Evolutionary conservation across 2,797 vertebrate species (phyloP), one percentile per base, ranked within the genome.

Genomic region (Thamnophis elegans): DNA sequence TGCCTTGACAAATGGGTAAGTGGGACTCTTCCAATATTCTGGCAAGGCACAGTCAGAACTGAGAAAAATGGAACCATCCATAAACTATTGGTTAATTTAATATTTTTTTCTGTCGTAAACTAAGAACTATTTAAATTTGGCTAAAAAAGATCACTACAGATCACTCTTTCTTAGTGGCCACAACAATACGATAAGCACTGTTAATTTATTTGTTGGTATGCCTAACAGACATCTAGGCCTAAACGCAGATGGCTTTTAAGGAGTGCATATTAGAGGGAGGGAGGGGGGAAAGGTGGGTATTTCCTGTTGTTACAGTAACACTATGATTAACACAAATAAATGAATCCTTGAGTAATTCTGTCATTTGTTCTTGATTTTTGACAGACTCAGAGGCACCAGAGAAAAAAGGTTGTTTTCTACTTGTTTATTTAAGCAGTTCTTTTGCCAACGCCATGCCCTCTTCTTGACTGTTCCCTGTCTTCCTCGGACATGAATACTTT

Each of bases 371-470:
- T 96, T 94, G 89, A 58, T 91, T 95, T 95, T 94, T 94, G 93
- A 94, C 94, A 94, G 94, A 95, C 93, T 92, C 58, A 54, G 51
- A 93, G 94, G 93, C 95, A 95, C 92, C 89, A 0, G 90, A 90
- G 89, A 95, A 7, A 93, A 88, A 42, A 88, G 90, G 90, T 18
- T 90, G 94, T 95, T 95, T 96, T 96, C 95, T 95, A 92, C 93
- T 93, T 94, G 62, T 97, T 96, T 96, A 94, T 94, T 94, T 93
- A 94, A 95, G 88, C 42, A 89, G 90, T 94, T 96, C 92, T 87
- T 93, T 95, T 93, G 94, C 94, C 73, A 91, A 94, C 47, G 91
- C 73, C 88, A 54, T 0, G 93, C 93, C 94, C 94, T 85, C 94
- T 94, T 97, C 94, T 95, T 90, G 85, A 95, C 94, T 96, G 96